Base-by-base conservation (phyloP, 2,797 vertebrate species). In the Diplodus puntazzo region DNA sequence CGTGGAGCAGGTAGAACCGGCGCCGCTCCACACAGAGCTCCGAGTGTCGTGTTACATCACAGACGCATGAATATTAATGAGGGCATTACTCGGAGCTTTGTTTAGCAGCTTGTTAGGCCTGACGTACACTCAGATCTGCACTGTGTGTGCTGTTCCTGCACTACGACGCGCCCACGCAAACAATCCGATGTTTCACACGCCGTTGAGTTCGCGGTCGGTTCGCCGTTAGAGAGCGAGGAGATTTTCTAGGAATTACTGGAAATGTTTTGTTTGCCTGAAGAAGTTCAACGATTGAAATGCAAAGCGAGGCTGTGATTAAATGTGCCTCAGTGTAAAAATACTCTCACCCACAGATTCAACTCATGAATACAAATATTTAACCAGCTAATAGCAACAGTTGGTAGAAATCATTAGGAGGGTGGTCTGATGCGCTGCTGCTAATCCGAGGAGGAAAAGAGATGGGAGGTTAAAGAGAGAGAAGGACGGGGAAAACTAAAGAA, bases 41-140 rank as follows among this genome's bases (percentile, higher is more conserved):
- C 0, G 18, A 2, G 45, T 48, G 62, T 52, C 4, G 45, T 18
- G 77, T 78, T 73, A 25, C 21, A 69, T 61, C 82, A 61, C 12
- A 5, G 17, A 20, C 25, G 43, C 57, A 82, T 88, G 79, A 88
- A 88, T 88, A 83, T 85, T 82, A 75, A 90, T 68, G 65, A 9
- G 54, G 17, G 13, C 57, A 43, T 79, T 27, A 75, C 58, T 62
- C 10, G 42, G 63, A 77, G 77, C 80, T 81, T 80, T 81, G 81
- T 77, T 85, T 63, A 79, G 62, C 79, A 68, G 77, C 83, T 81
- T 55, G 77, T 82, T 74, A 39, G 69, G 30, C 48, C 52, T 72
- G 81, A 76, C 48, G 67, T 55, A 53, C 65, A 14, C 81, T 74
- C 27, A 16, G 39, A 66, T 82, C 55, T 59, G 84, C 2, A 50